These are phyloP conservation scores for Actinemys pallida DNA, from an alignment of 2,113 vertebrate species.

Conservation along the genomic window DNA sequence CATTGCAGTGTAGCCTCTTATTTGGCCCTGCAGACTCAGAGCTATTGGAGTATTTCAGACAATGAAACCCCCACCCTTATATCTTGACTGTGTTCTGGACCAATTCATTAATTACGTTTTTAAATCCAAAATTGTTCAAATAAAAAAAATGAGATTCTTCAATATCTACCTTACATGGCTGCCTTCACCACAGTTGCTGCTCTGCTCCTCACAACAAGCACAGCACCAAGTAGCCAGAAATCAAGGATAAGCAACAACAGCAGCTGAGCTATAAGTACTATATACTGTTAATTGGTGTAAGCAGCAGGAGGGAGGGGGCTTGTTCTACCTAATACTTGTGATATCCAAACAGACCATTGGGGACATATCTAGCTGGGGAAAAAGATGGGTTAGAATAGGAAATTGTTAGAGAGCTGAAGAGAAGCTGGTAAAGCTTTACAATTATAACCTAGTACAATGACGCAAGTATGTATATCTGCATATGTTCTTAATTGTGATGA, in stretches of 20 bases:
- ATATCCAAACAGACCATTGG: background rate
- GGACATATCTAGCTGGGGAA: fast-evolving
- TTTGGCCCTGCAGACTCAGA: background rate
- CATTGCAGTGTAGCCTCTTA: background rate
- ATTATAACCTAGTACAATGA: background rate
- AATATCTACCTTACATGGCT: background rate
- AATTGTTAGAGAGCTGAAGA: fast-evolving
- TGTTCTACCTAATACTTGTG: background rate
- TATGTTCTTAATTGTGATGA: fast-evolving
- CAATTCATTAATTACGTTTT: background rate
- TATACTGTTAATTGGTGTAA: background rate
- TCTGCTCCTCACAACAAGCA: background rate
- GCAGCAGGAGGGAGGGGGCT: background rate
- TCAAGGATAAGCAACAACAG: background rate
- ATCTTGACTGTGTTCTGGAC: background rate
- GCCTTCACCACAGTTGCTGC: background rate
- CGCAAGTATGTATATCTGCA: background rate
- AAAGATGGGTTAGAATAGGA: background rate
- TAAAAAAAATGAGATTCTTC: background rate
- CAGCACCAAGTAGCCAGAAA: background rate
- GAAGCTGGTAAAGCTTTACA: background rate
- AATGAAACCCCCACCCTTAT: background rate
- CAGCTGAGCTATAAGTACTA: background rate
- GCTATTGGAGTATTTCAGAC: background rate
- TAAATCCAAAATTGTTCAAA: background rate